Percentiles rank a stretch among this genome's conserved stretches.
Conservation (phyloP, 2,888 invertebrate species). For the Gonocerus acuteangulatus region DNA sequence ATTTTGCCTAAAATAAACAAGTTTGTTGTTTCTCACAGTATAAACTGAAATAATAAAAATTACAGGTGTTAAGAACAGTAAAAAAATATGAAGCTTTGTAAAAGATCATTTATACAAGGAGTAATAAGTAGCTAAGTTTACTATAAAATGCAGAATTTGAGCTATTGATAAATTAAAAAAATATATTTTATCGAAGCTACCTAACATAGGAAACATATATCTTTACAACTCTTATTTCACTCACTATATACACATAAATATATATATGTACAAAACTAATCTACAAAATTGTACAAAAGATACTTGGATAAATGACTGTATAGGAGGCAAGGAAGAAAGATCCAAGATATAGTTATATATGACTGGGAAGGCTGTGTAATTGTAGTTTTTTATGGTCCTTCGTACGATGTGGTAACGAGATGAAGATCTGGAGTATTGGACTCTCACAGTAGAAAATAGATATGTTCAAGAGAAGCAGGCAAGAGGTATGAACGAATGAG, state of each 20-base stretch:
- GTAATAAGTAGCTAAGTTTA: background rate
- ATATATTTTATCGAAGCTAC: constrained; percentile 7
- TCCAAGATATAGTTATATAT: background rate
- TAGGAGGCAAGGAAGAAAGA: background rate
- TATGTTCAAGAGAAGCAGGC: background rate
- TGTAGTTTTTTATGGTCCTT: no score
- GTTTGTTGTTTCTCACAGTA: background rate
- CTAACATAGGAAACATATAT: constrained; percentile 16
- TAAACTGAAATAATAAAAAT: background rate
- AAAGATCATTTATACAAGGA: background rate
- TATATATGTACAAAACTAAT: constrained; percentile 1
- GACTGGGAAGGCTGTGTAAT: no score
- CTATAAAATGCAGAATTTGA: constrained; percentile 23
- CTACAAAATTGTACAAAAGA: constrained; percentile 13
- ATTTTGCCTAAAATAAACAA: background rate
- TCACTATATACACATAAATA: background rate
- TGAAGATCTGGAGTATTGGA: background rate
- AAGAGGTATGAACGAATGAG: background rate
- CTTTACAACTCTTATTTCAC: background rate
- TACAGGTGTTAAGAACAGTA: background rate
- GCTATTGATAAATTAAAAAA: constrained; percentile 17
- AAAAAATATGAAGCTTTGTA: constrained; percentile 16
- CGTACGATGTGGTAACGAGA: background rate
- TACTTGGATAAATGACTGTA: background rate
- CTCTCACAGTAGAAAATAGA: background rate